Evolutionary conservation across 2,797 vertebrate species (phyloP).

Genomic region (Gymnodraco acuticeps): DNA sequence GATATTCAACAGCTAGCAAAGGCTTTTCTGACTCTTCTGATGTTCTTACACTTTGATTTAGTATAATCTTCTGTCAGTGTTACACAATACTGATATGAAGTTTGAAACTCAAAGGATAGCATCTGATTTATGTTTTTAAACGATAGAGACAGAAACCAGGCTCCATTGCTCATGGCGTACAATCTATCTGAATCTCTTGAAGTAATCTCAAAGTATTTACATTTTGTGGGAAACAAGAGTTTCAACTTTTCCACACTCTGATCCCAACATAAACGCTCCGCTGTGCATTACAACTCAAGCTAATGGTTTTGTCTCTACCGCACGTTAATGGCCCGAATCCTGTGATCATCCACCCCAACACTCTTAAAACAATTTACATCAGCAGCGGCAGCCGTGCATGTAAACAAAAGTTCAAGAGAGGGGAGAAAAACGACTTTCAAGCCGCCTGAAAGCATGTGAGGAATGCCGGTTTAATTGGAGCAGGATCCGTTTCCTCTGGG

Average conservation of each 20-base stretch:
- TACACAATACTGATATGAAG: not conserved
- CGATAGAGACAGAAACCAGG: not conserved
- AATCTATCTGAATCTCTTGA: not conserved
- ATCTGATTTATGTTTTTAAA: not conserved
- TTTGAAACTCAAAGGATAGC: slow-evolving; percentile 1
- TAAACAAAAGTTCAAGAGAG: slow-evolving; percentile 67
- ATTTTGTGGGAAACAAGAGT: slow-evolving; percentile 4
- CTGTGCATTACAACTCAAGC: slow-evolving; percentile 16
- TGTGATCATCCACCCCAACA: slow-evolving; percentile 49
- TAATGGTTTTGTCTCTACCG: slow-evolving; percentile 45
- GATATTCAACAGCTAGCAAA: not conserved
- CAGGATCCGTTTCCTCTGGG: slow-evolving; percentile 69
- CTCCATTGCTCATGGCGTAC: not conserved
- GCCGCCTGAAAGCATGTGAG: slow-evolving; percentile 68
- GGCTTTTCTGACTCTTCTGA: not conserved
- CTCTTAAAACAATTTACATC: slow-evolving; percentile 72
- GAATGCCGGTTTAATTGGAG: slow-evolving; percentile 81
- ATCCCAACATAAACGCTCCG: not conserved
- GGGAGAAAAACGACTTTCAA: slow-evolving; percentile 53
- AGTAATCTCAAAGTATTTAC: not conserved
- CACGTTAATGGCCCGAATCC: slow-evolving; percentile 44
- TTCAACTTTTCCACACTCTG: not conserved
- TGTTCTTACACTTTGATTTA: slow-evolving; percentile 14
- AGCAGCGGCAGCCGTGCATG: slow-evolving; percentile 59
- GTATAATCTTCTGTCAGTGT: slow-evolving; percentile 5